Evolutionary conservation across 2,888 invertebrate genomes (phyloP).

Genomic region (Lepidochitona cinerea): DNA sequence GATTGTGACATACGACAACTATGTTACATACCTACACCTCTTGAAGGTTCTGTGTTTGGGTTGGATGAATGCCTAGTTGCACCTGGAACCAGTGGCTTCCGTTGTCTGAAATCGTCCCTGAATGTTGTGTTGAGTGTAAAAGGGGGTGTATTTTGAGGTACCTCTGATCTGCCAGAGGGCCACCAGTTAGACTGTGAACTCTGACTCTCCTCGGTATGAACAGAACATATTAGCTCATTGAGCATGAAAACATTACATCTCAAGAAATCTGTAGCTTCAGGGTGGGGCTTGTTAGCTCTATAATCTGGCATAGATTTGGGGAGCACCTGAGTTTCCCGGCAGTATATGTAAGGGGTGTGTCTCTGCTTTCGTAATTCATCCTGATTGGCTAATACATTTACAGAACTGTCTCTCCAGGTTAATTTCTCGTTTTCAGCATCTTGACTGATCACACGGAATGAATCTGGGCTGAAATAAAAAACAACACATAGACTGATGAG

Average conservation of each 20-base stretch:
- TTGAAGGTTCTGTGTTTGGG: conserved; percentile 52
- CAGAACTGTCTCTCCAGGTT: conserved; percentile 13
- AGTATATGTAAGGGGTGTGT: not conserved
- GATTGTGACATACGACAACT: too few relatives aligned
- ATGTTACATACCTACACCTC: conserved; percentile 57
- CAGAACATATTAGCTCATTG: conserved; percentile 66
- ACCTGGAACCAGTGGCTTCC: conserved; percentile 30
- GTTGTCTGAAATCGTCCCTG: conserved; percentile 50
- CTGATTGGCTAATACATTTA: conserved; percentile 15
- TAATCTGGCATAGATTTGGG: conserved; percentile 34
- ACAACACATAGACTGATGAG: not conserved
- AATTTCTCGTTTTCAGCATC: conserved; percentile 54
- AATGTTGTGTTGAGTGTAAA: conserved; percentile 57
- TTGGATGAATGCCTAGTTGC: conserved; percentile 52
- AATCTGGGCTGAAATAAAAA: conserved; percentile 59
- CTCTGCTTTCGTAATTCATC: conserved; percentile 1
- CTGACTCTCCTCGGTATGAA: conserved; percentile 48
- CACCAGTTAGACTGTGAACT: conserved; percentile 58
- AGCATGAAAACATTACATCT: conserved; percentile 61
- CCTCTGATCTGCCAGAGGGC: conserved; percentile 51
- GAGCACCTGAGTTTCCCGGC: conserved; percentile 17
- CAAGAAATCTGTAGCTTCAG: conserved; percentile 58
- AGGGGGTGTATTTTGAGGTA: conserved; percentile 46
- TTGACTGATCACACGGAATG: conserved; percentile 62
- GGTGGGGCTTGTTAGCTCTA: conserved; percentile 58